Evolutionary conservation across 2,113 vertebrate genomes (phyloP), one percentile per base, ranked within the genome.

Genomic region (Epinephelus moara): DNA sequence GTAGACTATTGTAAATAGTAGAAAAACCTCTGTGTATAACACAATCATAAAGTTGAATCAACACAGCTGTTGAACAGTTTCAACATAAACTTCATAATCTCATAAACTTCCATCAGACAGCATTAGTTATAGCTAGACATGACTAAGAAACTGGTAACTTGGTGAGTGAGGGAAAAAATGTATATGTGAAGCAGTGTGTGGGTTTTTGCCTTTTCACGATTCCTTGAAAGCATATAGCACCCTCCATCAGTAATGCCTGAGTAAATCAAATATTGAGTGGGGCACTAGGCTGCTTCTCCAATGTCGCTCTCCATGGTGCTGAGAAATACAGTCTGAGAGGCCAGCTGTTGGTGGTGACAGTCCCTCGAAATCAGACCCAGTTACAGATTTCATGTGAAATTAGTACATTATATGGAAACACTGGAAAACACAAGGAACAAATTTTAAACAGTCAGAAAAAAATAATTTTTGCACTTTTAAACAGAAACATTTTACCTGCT

Each of bases 281-380:
- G 49, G 42, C 74, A 81, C 56, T 13, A n/a, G 55, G 57, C 50
- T 74, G 74, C 25, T 74, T 50, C 45, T 75, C 15, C 23, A 62
- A 42, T 25, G 88, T 66, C 77, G 82, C 90, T 94, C 78, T 94
- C 93, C 93, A 17, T 92, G 93, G 93, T 94, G 88, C 93, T 94
- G 87, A 91, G 92, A 82, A 40, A 61, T 18, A 70, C 73, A 75
- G 45, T 0, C 5, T 47, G 42, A 45, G 11, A 52, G 47, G 61
- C 70, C 14, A 27, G 18, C 49, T 27, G 37, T 4, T 42, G 52
- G 30, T 60, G 61, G 27, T 7, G 21, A n/a, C 56, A n/a, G 33
- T 61, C 67, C 11, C 47, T 56, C 3, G 8, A 50, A 56, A 76
- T 73, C 10, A 49, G 74, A 81, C 17, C 4, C 59, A 52, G 67